Evolutionary conservation across 2,797 vertebrate genomes (phyloP).

Genomic region (Hyperoplus lanceolatus): DNA sequence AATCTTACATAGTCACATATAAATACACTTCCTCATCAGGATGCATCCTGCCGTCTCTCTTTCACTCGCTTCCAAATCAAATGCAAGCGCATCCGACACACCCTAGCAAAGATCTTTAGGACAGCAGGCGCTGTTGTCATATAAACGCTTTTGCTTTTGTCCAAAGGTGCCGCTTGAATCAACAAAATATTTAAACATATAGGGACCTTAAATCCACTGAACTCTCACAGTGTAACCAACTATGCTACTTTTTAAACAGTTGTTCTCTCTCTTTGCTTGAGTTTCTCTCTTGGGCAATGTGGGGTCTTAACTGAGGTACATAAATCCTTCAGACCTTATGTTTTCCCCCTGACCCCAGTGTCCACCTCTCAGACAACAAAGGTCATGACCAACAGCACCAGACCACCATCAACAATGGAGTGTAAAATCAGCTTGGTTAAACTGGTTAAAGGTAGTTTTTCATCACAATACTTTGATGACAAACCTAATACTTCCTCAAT

Average conservation of each 20-base stretch:
- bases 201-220: too few species aligned
- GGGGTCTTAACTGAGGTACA: neutral
- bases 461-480: neutral
- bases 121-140: too few species aligned
- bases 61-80: too few species aligned
- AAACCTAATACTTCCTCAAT: neutral
- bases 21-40: too few species aligned
- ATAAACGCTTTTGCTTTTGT: too few species aligned
- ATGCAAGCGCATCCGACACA: too few species aligned
- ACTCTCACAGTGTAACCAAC: too few species aligned
- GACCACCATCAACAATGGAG: conserved; percentile 17
- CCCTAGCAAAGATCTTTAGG: too few species aligned
- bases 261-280: neutral
- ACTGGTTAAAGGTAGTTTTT: neutral
- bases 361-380: conserved; percentile 27
- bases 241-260: too few species aligned
- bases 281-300: neutral
- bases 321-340: conserved; percentile 17
- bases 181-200: neutral
- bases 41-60: too few species aligned
- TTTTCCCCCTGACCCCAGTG: conserved; percentile 11
- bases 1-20: too few species aligned
- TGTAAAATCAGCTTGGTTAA: neutral
- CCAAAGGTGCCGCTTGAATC: too few species aligned
- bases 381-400: conserved; percentile 18